Evolutionary conservation across 1,140 invertebrate species (phyloP), one percentile per base, ranked within the genome.

Genomic region (Drosophila sproati): DNA sequence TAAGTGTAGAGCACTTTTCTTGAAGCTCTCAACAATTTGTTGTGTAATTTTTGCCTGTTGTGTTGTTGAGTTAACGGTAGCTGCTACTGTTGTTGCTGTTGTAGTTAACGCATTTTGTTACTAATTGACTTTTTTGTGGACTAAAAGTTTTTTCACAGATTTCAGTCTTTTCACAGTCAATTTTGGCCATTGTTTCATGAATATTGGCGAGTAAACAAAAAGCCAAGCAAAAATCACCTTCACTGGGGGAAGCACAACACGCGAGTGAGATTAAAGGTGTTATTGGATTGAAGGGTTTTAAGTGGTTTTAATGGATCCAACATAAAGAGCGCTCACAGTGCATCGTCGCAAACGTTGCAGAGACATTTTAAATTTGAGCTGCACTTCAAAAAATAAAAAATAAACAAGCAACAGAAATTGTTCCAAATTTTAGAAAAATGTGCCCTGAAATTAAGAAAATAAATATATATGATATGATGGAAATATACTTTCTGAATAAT

Each of bases 361-460:
- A 8, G 70, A 39, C 63, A 70, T 37, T 45, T 52, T 32, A 39
- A 60, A 60, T 68, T 59, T 50, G 55, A 73, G 32, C 55, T 73
- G 71, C 71, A 68, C 64, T 73, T 73, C 20, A 20, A 68, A 28
- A 68, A 68, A 57, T 55, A 51, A 63, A 34, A 71, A 28, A 6
- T 28, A 37, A 52, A 66, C 63, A 67, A 31, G 32, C 64, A 52
- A 43, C 32, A 32, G 39, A 20, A 20, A 20, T 0, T 20, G 20
- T 20, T 20, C 20, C 20, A 20, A 20, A 20, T 20, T 20, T 20
- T 20, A 20, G 20, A 20, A 20, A 20, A 20, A 20, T 20, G 20
- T 20, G 20, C 20, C 20, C 20, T 20, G 20, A 20, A 20, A 20
- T 20, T 1, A 20, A 20, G 20, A 20, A 20, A 20, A 20, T 0